A percentile compares a stretch with the other conserved stretches of the same genome.
These are phyloP conservation scores for Philereme transversata DNA, from an alignment of 2,888 invertebrate species.

Conservation along the genomic window DNA sequence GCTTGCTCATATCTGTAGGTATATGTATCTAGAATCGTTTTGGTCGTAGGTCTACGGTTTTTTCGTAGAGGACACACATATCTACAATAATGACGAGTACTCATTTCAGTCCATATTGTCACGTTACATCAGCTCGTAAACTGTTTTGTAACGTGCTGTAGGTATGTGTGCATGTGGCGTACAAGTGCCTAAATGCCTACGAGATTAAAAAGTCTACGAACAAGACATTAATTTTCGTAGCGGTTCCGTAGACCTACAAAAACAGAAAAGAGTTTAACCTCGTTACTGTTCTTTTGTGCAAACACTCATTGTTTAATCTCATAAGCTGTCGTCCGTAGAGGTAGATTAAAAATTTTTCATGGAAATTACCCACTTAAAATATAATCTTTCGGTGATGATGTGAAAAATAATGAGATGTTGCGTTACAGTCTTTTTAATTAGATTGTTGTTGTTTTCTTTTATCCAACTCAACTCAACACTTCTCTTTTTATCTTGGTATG, in stretches of 20 bases:
- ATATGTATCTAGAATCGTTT: too few species aligned
- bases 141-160: too few species aligned
- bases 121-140: too few species aligned
- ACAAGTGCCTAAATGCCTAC: too few species aligned
- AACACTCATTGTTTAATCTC: constrained; percentile 67
- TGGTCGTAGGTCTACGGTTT: too few species aligned
- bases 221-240: neutral
- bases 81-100: too few species aligned
- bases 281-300: constrained; percentile 51
- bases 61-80: too few species aligned
- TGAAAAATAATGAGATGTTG: constrained; percentile 18
- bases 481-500: constrained; percentile 11
- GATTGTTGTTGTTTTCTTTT: constrained; percentile 13
- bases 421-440: constrained; percentile 23
- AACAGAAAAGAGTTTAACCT: constrained; percentile 15
- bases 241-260: constrained; percentile 1
- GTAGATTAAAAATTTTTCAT: constrained; percentile 39
- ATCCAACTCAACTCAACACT: constrained; percentile 8
- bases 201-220: neutral
- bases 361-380: constrained; percentile 11
- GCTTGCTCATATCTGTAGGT: too few species aligned
- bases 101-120: too few species aligned
- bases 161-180: too few species aligned
- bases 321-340: constrained; percentile 48
- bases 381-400: constrained; percentile 14